phyloP scores from a whole-genome alignment of 2,113 vertebrate species.

The Gulo gulo region DNA sequence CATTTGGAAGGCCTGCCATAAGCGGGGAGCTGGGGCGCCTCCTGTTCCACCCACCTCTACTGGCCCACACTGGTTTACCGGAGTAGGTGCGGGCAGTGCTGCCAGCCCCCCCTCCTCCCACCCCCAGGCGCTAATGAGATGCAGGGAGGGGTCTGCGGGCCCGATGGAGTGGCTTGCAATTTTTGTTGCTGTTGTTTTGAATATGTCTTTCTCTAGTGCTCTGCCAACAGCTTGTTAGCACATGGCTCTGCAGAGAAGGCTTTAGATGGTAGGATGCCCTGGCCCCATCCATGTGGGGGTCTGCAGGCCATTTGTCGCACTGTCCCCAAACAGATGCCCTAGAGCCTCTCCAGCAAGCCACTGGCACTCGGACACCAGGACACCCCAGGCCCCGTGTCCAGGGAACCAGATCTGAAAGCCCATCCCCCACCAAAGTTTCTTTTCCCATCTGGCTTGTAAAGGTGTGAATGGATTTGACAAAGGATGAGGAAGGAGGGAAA shows the following conservation, averaged over 20 bases:
- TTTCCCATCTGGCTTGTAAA: constrained; percentile 43
- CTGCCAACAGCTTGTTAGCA: constrained; percentile 63
- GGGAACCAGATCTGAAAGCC: constrained; percentile 18
- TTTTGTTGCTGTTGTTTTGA: constrained; percentile 51
- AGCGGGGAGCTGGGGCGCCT: fast-evolving
- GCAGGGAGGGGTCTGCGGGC: constrained; percentile 17
- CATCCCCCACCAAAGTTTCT: not conserved
- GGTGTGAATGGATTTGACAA: constrained; percentile 44
- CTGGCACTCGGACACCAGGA: not conserved
- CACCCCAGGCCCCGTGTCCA: not conserved
- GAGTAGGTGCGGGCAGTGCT: not conserved
- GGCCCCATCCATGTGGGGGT: not conserved
- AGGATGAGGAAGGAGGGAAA: not conserved
- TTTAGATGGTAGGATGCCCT: not conserved
- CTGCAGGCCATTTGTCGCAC: not conserved
- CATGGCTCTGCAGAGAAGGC: not conserved
- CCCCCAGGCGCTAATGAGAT: constrained; percentile 51
- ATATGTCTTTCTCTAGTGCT: constrained; percentile 16
- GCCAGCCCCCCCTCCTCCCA: not conserved
- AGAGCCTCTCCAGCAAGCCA: not conserved
- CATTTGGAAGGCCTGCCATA: not conserved
- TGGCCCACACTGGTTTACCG: not conserved
- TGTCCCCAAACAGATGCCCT: not conserved
- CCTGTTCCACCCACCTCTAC: not conserved
- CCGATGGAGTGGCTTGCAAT: not conserved